Evolutionary conservation across 2,888 invertebrate genomes (phyloP).

Genomic region (Archips xylosteana): DNA sequence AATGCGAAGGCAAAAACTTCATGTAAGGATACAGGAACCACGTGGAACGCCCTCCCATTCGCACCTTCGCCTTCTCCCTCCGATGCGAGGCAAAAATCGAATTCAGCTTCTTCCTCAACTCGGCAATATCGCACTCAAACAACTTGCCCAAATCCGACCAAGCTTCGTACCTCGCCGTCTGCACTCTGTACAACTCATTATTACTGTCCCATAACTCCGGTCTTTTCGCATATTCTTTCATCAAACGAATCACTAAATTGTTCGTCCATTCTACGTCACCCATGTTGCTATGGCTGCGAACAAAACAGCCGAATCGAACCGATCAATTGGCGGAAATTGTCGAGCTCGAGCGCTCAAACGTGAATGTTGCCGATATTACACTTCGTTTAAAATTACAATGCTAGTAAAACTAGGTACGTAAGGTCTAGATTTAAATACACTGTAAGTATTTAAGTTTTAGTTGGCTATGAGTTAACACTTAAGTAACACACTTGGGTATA

Average conservation of each 20-base stretch:
- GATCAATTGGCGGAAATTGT: not conserved
- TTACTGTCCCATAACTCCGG: constrained; percentile 69
- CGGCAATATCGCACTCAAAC: constrained; percentile 69
- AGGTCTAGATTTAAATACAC: too few species aligned
- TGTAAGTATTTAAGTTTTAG: too few species aligned
- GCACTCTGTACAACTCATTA: constrained; percentile 63
- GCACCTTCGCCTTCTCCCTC: constrained; percentile 70
- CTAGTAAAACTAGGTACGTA: too few species aligned
- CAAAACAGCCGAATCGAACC: constrained; percentile 3
- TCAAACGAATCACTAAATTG: constrained; percentile 61
- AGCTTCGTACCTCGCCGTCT: constrained; percentile 68
- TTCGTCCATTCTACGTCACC: constrained; percentile 69
- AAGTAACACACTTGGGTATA: too few species aligned
- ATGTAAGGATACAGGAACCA: constrained; percentile 75
- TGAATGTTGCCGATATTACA: not conserved
- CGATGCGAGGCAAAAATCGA: constrained; percentile 77
- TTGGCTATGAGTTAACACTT: too few species aligned
- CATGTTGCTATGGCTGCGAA: constrained; percentile 49
- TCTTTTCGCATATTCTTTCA: constrained; percentile 63
- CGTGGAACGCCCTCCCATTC: constrained; percentile 61
- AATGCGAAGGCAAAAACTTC: constrained; percentile 67
- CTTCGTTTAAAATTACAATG: not conserved
- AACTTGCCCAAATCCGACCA: constrained; percentile 66
- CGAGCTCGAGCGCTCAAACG: not conserved
- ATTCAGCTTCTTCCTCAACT: constrained; percentile 73